Base-by-base conservation (phyloP, 1,140 invertebrate genomes). In the Zaprionus gabonicus region DNA sequence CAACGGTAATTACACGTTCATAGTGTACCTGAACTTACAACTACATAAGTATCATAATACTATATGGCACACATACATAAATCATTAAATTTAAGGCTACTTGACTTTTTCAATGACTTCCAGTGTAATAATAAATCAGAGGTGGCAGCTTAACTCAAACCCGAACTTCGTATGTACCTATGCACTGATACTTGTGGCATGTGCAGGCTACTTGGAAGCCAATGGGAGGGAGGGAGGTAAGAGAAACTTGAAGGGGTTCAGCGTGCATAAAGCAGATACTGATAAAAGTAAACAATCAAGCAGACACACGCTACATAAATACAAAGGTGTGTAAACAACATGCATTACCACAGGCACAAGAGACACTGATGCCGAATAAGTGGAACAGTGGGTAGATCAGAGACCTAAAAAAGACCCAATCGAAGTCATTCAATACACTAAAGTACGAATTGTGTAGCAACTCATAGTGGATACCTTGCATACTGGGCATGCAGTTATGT, bases 51-150 rank as follows among this genome's bases (percentile, higher is more conserved):
- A 34, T 34, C 31, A 10, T 10, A 34, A 34, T 34, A 34, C 31
- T 34, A 34, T 10, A 34, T 34, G 31, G 31, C 31, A 28, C 1
- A 15, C 27, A 20, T 69, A 31, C 55, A 68, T 65, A 76, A 62
- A 81, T 73, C 66, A 80, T 82, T 80, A 78, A 81, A 85, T 76
- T 83, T 88, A 85, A 88, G 76, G 81, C 85, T 90, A 88, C 85
- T 90, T 82, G 85, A 85, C 53, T 81, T 90, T 88, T 90, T 88
- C 85, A 90, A 88, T 88, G 85, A 90, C 85, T 85, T 90, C 81
- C 81, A 85, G 76, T 82, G 78, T 68, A 90, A 82, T 82, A 80
- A 85, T 85, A 85, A 85, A 77, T 90, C 79, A 90, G 55, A 63
- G 69, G 60, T 63, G 20, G 23, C 71, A 65, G 6, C 49, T 62